Conservation (phyloP, 2,113 vertebrate species). For the Nerophis ophidion region DNA sequence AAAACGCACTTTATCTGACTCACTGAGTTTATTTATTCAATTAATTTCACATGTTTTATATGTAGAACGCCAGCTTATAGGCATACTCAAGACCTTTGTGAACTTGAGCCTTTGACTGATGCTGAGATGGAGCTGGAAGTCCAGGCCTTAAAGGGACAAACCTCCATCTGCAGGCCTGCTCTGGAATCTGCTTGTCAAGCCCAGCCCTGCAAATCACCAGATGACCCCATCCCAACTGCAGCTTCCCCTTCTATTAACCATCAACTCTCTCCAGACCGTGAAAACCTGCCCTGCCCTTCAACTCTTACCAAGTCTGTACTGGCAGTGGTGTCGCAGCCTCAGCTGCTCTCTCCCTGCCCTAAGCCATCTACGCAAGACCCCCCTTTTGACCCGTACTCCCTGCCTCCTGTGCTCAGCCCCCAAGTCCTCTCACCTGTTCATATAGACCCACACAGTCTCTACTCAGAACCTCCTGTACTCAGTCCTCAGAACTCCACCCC, state of each 20-base stretch:
- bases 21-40: neutral
- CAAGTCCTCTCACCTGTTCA: slow-evolving; percentile 25
- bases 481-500: slow-evolving; percentile 35
- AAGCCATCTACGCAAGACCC: neutral
- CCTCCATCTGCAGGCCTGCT: slow-evolving; percentile 9
- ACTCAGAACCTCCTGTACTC: slow-evolving; percentile 50
- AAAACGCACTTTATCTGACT: neutral
- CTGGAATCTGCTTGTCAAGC: neutral
- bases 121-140: slow-evolving; percentile 37
- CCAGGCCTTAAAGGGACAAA: slow-evolving; percentile 28
- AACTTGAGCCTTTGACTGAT: slow-evolving; percentile 49
- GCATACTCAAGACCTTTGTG: slow-evolving; percentile 19
- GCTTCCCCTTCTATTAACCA: slow-evolving; percentile 4
- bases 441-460: slow-evolving; percentile 13
- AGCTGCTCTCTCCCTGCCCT: neutral
- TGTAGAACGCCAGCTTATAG: slow-evolving; percentile 37
- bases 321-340: slow-evolving; percentile 20
- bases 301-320: slow-evolving; percentile 35
- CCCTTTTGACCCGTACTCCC: slow-evolving; percentile 31
- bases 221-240: slow-evolving; percentile 7
- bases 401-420: slow-evolving; percentile 62
- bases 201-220: slow-evolving; percentile 9
- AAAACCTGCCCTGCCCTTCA: neutral
- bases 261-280: neutral
- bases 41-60: neutral